These are phyloP conservation scores for Acrocephalus scirpaceus DNA, from an alignment of 2,797 vertebrate genomes.

Conservation along the genomic window DNA sequence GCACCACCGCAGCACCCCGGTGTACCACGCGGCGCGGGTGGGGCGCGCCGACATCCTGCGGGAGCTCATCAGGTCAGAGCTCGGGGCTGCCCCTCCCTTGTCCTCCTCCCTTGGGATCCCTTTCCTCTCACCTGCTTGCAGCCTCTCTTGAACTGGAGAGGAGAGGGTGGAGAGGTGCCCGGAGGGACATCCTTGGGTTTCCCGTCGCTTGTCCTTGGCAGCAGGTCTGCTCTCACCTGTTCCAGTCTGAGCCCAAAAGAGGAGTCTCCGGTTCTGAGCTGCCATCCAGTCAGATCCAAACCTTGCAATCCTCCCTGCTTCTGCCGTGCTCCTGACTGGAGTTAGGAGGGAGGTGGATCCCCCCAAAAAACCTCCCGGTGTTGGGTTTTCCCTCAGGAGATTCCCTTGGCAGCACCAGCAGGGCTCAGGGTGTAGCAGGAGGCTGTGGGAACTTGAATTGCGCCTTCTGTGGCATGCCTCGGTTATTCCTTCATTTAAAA, in stretches of 20 bases:
- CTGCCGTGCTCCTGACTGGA: not conserved
- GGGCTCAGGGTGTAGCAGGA: not conserved
- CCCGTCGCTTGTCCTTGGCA: fast-evolving
- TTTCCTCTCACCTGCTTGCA: not conserved
- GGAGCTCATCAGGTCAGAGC: conserved; percentile 88
- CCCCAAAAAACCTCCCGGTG: not conserved
- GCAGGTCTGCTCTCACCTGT: not conserved
- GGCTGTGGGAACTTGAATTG: not conserved
- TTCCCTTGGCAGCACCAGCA: not conserved
- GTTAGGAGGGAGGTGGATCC: not conserved
- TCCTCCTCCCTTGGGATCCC: not conserved
- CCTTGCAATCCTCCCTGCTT: fast-evolving
- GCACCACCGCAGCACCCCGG: conserved; percentile 92
- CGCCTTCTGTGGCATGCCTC: not conserved
- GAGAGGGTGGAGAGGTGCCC: not conserved
- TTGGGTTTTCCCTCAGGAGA: not conserved
- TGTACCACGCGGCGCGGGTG: conserved; percentile 89
- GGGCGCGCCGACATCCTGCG: conserved; percentile 87
- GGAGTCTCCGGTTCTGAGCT: not conserved
- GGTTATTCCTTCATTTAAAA: not conserved
- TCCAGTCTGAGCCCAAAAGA: not conserved
- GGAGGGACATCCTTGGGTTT: not conserved
- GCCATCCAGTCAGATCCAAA: not conserved
- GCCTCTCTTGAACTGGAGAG: not conserved
- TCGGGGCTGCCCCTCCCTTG: not conserved